Evolutionary conservation across 2,797 vertebrate genomes (phyloP).

Genomic region (Pipistrellus pipistrellus): DNA sequence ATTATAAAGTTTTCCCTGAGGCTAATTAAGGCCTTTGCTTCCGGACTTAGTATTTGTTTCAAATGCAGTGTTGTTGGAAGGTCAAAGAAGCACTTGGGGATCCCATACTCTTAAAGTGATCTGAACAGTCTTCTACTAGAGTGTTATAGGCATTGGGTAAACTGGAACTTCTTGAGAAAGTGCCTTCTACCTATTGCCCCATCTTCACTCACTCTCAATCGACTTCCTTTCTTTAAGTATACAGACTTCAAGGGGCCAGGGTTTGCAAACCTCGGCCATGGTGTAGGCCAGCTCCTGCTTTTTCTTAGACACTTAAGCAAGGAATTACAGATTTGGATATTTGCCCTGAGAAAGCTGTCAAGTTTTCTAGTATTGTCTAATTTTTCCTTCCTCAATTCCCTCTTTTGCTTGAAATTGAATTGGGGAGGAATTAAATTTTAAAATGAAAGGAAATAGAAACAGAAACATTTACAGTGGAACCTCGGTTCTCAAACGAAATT

Average conservation of each 20-base stretch:
- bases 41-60: constrained; percentile 34
- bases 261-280: background rate
- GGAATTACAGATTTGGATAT: constrained; percentile 17
- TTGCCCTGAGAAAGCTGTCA: background rate
- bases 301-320: background rate
- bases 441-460: background rate
- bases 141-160: background rate
- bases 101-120: background rate
- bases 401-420: constrained; percentile 54
- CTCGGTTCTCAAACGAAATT: background rate
- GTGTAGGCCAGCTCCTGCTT: background rate
- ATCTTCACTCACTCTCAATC: background rate
- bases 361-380: background rate
- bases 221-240: background rate
- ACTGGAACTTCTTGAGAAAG: background rate
- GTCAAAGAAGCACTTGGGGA: background rate
- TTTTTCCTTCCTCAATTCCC: background rate
- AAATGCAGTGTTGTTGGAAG: background rate
- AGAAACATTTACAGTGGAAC: background rate
- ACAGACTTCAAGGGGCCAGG: background rate
- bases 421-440: background rate
- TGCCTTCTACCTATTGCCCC: background rate
- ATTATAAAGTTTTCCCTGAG: constrained; percentile 49
- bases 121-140: background rate
- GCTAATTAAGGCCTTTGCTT: constrained; percentile 62